phyloP scores from a whole-genome alignment of 2,888 invertebrate species.

The Dryococelus australis region DNA sequence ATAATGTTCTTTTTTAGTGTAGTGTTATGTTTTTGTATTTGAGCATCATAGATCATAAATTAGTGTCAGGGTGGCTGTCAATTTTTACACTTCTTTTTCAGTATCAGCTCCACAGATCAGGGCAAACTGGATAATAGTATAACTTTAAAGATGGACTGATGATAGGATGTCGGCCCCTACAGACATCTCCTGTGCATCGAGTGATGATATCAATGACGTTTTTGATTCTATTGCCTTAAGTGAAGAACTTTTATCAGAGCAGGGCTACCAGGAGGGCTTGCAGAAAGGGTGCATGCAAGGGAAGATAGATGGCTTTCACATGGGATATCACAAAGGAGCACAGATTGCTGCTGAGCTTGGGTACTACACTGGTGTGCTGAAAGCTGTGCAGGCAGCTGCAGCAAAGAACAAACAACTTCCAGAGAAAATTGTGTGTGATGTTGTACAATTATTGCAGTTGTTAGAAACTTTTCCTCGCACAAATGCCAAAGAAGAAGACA shows the following conservation, averaged over 20 bases:
- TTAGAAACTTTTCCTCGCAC: constrained; percentile 70
- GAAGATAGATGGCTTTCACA: constrained; percentile 70
- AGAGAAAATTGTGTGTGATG: constrained; percentile 64
- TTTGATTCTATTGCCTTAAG: constrained; percentile 74
- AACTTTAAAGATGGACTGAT: background rate
- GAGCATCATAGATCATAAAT: background rate
- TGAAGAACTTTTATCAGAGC: constrained; percentile 70
- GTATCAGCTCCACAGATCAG: background rate
- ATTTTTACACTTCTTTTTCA: background rate
- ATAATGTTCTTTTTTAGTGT: background rate
- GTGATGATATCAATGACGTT: constrained; percentile 74
- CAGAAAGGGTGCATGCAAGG: constrained; percentile 68
- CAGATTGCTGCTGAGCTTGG: constrained; percentile 81
- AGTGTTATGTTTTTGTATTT: background rate
- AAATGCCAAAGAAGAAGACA: constrained; percentile 72
- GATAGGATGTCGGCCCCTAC: background rate
- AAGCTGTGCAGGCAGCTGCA: constrained; percentile 53
- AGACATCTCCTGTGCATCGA: background rate
- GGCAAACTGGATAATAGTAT: background rate
- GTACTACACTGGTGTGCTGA: constrained; percentile 70
- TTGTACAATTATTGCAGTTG: constrained; percentile 65
- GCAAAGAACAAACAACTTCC: constrained; percentile 52
- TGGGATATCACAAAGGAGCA: constrained; percentile 80
- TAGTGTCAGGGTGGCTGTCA: background rate
- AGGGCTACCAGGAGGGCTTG: constrained; percentile 75